Base-by-base conservation (phyloP, 2,113 vertebrate species). In the Toxostoma redivivum region DNA sequence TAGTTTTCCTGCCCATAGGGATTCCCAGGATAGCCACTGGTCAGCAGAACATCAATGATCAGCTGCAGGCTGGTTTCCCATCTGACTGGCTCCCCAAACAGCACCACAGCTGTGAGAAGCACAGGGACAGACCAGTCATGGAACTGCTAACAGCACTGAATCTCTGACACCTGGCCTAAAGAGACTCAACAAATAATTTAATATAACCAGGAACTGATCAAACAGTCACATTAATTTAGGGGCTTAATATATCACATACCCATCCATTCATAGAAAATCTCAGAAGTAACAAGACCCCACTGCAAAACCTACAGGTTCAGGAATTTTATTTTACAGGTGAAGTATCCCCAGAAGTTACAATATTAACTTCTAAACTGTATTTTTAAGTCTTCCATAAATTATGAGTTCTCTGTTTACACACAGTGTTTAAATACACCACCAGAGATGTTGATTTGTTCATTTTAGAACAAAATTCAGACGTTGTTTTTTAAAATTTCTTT, bases 11-110 rank as follows among this genome's bases (percentile, higher is more conserved):
- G 82, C 33, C 88, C 80, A 17, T 99, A 98, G 1, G 90, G 86
- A 15, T 94, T 96, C 15, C 97, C 98, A n/a, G 98, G 98, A 25
- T 97, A 98, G 86, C 99, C 99, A 47, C 98, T 98, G 18, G 99
- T 99, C 96, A 99, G 94, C 65, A 99, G 88, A 66, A 99, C 98
- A 28, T 99, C 99, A 14, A 98, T 96, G 35, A 99, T 98, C 72
- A 99, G 66, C 97, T 99, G 99, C 19, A 99, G 97, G 94, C 99
- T 99, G 35, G 98, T 99, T 90, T 99, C 99, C 99, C 99, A 99
- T 93, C 98, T 97, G 64, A 99, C 97, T 33, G 99, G 99, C 95
- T 99, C 99, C 21, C 99, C 99, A 77, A 99, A 99, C 76, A 99
- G 88, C 89, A 99, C 97, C 86, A 99, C 97, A 15, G 98, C 99